phyloP scores from a whole-genome alignment of 2,888 invertebrate species.

The Pammene fasciana region DNA sequence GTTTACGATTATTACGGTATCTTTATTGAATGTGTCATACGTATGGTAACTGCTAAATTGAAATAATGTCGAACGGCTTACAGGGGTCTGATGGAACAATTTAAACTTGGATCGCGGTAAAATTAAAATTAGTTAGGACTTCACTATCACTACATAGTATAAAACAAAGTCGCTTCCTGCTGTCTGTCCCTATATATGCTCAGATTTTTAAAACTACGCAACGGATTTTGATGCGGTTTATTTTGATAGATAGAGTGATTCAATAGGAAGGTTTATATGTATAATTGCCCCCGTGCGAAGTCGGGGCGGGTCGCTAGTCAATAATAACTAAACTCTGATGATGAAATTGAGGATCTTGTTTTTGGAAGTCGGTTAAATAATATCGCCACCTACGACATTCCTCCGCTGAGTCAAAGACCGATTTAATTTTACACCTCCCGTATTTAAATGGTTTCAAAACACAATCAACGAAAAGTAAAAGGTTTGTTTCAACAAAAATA shows the following conservation, averaged over 20 bases:
- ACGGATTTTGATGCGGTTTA: no score
- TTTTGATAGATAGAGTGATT: no score
- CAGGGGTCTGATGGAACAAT: background rate
- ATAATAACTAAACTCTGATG: no score
- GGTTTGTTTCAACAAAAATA: conserved; percentile 50
- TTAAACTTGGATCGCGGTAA: background rate
- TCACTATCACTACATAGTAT: no score
- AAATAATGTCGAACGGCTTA: background rate
- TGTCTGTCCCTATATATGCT: no score
- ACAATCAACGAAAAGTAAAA: conserved; percentile 65
- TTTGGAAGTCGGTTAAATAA: background rate
- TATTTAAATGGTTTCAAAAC: conserved; percentile 62
- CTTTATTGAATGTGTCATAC: conserved; percentile 2
- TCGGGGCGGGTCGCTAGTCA: no score
- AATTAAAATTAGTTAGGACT: no score
- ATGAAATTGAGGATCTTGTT: no score
- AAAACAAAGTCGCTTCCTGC: no score
- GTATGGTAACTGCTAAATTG: background rate
- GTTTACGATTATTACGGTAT: conserved; percentile 9
- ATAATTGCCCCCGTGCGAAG: no score
- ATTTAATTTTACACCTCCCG: conserved; percentile 17
- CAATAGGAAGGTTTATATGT: no score
- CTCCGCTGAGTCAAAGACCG: background rate
- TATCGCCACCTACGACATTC: background rate
- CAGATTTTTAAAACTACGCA: no score